phyloP scores from a whole-genome alignment of 2,797 vertebrate genomes.

The Gallirallus australis region DNA sequence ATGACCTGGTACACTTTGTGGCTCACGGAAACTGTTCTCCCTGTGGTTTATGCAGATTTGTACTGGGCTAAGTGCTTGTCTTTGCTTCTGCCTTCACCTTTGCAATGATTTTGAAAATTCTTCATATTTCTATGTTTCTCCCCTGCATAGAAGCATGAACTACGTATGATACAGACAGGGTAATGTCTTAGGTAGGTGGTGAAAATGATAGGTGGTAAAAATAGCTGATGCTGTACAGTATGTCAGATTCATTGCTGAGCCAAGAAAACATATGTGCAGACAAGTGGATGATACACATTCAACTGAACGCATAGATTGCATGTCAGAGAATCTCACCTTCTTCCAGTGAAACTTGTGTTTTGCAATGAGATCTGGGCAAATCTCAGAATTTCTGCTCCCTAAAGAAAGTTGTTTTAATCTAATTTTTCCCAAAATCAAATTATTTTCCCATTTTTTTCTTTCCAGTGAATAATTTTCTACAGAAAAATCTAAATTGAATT shows the following conservation, averaged over 20 bases:
- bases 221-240: neutral
- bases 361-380: neutral
- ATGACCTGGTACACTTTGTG: neutral
- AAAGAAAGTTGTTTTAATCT: neutral
- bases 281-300: neutral
- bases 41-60: neutral
- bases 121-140: neutral
- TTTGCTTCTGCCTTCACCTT: neutral
- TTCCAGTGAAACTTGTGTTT: neutral
- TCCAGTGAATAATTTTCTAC: neutral
- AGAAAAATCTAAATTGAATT: neutral
- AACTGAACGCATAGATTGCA: neutral
- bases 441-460: fast-evolving
- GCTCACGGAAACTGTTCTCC: neutral
- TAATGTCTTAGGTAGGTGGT: neutral
- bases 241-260: neutral
- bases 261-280: neutral
- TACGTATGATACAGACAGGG: neutral
- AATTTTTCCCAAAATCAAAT: neutral
- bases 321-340: neutral
- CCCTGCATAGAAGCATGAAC: neutral
- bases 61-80: neutral
- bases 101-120: neutral
- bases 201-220: neutral
- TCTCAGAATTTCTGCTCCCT: neutral